Evolutionary conservation across 1,140 invertebrate genomes (phyloP).

Genomic region (Heliconius nattereri): DNA sequence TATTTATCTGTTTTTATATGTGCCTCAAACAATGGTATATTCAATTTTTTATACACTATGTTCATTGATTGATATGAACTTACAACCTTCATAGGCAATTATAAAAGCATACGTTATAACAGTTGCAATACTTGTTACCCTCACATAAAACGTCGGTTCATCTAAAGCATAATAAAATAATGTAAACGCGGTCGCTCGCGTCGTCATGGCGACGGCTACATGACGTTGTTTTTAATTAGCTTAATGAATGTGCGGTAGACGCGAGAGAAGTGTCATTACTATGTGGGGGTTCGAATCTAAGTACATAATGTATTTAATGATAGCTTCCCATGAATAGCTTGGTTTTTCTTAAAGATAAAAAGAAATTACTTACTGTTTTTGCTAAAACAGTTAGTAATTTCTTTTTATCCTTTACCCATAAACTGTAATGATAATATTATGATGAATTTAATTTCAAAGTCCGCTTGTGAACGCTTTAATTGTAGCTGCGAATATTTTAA

Average conservation of each 20-base stretch:
- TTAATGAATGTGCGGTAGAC: slow-evolving; percentile 24
- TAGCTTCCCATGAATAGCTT: not conserved
- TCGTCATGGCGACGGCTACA: slow-evolving; percentile 1
- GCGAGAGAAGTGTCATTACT: not conserved
- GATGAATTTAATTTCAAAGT: no score
- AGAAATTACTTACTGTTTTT: no score
- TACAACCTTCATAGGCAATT: no score
- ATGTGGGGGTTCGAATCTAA: slow-evolving; percentile 19
- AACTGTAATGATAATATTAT: not conserved
- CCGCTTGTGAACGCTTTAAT: no score
- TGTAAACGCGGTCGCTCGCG: not conserved
- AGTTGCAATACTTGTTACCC: not conserved
- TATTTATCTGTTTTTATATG: no score
- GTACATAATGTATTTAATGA: slow-evolving; percentile 10
- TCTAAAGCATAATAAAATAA: slow-evolving; percentile 4
- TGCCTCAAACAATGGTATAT: no score
- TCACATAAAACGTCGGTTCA: not conserved
- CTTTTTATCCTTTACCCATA: not conserved
- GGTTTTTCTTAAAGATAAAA: not conserved
- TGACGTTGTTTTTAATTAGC: slow-evolving; percentile 32
- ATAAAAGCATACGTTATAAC: not conserved
- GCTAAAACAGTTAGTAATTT: not conserved
- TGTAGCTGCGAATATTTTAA: no score
- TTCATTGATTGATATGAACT: no score
- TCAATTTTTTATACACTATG: no score